These are phyloP conservation scores for Huso huso DNA, from an alignment of 2,797 vertebrate genomes.

Conservation along the genomic window DNA sequence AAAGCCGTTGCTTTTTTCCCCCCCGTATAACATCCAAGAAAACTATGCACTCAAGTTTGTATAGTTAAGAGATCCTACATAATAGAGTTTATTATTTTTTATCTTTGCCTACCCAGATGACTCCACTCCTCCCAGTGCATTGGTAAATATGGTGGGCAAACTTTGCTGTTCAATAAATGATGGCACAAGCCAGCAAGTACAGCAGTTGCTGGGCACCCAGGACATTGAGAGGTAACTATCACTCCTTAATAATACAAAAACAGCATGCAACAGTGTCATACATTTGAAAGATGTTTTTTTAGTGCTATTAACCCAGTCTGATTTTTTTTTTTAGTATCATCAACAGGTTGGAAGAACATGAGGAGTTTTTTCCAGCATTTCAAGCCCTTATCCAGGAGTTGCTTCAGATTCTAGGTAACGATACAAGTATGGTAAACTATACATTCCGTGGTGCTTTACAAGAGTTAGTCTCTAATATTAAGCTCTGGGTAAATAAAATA, in stretches of 20 bases:
- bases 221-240: conserved; percentile 70
- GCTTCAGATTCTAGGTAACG: conserved; percentile 67
- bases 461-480: background rate
- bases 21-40: no score
- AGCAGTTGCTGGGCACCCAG: conserved; percentile 59
- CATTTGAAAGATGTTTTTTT: background rate
- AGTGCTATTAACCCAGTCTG: background rate
- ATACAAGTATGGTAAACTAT: background rate
- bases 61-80: no score
- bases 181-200: conserved; percentile 43
- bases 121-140: conserved; percentile 53
- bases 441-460: no score
- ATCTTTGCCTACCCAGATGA: conserved; percentile 57
- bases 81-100: background rate
- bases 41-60: no score
- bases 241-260: no score
- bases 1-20: no score
- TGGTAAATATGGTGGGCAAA: conserved; percentile 68
- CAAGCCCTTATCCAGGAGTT: conserved; percentile 64
- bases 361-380: conserved; percentile 82
- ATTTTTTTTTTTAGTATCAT: conserved; percentile 63
- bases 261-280: background rate
- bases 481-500: background rate
- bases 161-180: conserved; percentile 49
- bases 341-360: conserved; percentile 73